These are phyloP conservation scores for Octodon degus DNA, from an alignment of 2,113 vertebrate species.

Conservation along the genomic window DNA sequence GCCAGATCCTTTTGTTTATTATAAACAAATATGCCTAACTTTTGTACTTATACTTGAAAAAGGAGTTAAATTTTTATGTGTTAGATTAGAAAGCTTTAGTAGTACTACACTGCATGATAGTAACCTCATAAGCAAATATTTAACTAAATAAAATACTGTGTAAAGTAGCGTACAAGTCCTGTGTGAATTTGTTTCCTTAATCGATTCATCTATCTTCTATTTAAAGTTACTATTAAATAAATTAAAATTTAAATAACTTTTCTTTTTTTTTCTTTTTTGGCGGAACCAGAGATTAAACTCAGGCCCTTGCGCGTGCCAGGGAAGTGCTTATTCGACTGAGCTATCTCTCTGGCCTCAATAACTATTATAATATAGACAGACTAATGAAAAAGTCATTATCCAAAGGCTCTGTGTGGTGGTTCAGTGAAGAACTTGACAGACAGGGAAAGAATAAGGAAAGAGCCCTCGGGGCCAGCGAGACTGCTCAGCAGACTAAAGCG, in stretches of 20 bases:
- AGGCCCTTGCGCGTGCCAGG: no score
- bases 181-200: neutral
- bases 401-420: neutral
- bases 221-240: slow-evolving; percentile 30
- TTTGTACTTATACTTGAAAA: slow-evolving; percentile 34
- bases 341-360: no score
- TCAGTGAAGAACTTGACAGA: neutral
- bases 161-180: neutral
- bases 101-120: neutral
- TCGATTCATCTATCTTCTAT: slow-evolving; percentile 17
- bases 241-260: neutral
- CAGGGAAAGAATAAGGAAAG: neutral
- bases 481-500: no score
- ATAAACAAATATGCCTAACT: neutral
- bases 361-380: neutral
- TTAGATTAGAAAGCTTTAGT: slow-evolving; percentile 23
- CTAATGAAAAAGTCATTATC: neutral
- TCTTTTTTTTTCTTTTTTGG: neutral
- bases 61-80: neutral
- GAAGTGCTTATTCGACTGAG: no score
- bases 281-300: no score
- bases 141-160: neutral
- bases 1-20: neutral
- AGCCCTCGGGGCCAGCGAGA: neutral
- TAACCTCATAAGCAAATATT: neutral